These are phyloP conservation scores for Babylonia areolata DNA, from an alignment of 1,140 invertebrate species.

Conservation along the genomic window DNA sequence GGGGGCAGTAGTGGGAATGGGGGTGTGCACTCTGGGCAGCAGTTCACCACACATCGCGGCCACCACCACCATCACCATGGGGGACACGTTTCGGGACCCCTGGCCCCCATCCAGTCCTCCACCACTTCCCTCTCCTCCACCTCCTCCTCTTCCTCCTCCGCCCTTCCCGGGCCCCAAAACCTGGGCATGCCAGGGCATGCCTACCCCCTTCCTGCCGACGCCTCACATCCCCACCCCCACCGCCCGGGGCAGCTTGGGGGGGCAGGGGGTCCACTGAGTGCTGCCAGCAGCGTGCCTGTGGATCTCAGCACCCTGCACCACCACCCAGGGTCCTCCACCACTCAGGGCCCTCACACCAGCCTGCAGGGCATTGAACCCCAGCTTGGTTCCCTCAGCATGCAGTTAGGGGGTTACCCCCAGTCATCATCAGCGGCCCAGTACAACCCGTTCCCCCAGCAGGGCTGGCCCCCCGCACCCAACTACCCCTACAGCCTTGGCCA, in stretches of 20 bases:
- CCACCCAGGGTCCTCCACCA: background rate
- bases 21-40: background rate
- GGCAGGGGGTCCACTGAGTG: background rate
- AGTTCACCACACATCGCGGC: slow-evolving; percentile 35
- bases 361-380: slow-evolving; percentile 37
- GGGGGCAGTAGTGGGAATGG: slow-evolving; percentile 70
- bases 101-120: slow-evolving; percentile 36
- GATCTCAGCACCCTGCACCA: slow-evolving; percentile 29
- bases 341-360: background rate
- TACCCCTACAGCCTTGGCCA: slow-evolving; percentile 52
- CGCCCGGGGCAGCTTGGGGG: background rate
- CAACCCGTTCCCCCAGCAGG: slow-evolving; percentile 49
- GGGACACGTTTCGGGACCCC: slow-evolving; percentile 20
- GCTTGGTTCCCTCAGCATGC: slow-evolving; percentile 75
- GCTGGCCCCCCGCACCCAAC: slow-evolving; percentile 58
- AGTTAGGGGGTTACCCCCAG: slow-evolving; percentile 69
- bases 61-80: slow-evolving; percentile 37
- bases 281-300: background rate
- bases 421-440: slow-evolving; percentile 46
- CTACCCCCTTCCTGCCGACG: slow-evolving; percentile 14
- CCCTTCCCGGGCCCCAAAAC: slow-evolving; percentile 33
- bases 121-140: slow-evolving; percentile 35
- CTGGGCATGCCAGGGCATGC: slow-evolving; percentile 26
- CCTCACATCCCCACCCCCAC: slow-evolving; percentile 25
- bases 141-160: slow-evolving; percentile 36